These are phyloP conservation scores for Neodon shergylaensis DNA, from an alignment of 2,113 vertebrate genomes.

Conservation along the genomic window DNA sequence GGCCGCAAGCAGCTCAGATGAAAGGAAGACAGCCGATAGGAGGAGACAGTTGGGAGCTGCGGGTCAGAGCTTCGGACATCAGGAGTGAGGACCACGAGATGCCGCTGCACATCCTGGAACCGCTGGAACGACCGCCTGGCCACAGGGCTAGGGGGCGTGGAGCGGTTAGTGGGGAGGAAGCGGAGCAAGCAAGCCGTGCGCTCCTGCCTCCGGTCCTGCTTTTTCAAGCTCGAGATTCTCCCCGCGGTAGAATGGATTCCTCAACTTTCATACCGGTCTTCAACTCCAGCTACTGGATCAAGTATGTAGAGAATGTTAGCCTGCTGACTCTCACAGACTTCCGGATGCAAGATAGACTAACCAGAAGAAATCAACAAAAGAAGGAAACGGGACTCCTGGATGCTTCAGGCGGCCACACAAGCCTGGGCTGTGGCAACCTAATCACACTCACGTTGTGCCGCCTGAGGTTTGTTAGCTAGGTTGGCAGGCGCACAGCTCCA, in stretches of 20 bases:
- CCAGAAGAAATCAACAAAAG: not conserved
- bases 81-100: not conserved
- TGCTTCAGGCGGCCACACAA: not conserved
- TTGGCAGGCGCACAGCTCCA: not conserved
- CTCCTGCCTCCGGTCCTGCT: not conserved
- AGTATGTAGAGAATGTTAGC: not conserved
- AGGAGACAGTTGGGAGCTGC: not conserved
- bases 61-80: not conserved
- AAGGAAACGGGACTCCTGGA: not conserved
- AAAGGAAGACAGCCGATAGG: no score
- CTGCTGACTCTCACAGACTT: not conserved
- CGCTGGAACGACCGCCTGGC: not conserved
- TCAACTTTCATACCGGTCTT: not conserved
- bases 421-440: not conserved
- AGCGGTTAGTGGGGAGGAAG: not conserved
- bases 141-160: not conserved
- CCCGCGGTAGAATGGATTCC: fast-evolving
- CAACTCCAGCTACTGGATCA: not conserved
- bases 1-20: not conserved
- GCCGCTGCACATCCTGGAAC: not conserved
- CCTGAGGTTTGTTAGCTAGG: not conserved
- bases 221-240: not conserved
- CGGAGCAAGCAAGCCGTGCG: not conserved
- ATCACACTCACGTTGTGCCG: not conserved
- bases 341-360: not conserved